Conservation (phyloP, 2,888 invertebrate species). For the Dynastes maya region DNA sequence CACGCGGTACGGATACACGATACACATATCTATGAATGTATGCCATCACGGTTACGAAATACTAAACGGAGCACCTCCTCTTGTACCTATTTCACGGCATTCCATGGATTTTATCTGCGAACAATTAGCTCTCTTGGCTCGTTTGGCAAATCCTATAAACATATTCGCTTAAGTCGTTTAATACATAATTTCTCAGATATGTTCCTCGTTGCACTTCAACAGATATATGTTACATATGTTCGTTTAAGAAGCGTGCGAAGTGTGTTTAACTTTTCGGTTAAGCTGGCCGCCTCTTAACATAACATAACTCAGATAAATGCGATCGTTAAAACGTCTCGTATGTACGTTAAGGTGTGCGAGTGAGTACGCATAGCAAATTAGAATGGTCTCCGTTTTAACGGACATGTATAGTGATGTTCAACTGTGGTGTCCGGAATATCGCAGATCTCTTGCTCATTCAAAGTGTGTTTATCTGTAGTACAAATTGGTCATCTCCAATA, state of each 20-base stretch:
- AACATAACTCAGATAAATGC: conserved; percentile 25
- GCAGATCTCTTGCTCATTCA: too few relatives aligned
- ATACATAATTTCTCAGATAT: conserved; percentile 11
- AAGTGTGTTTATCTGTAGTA: too few relatives aligned
- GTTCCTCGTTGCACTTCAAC: conserved; percentile 19
- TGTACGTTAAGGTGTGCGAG: background rate
- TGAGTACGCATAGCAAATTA: background rate
- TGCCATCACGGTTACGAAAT: conserved; percentile 3
- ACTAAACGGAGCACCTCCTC: background rate
- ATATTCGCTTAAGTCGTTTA: conserved; percentile 20
- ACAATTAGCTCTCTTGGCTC: conserved; percentile 1
- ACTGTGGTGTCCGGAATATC: too few relatives aligned
- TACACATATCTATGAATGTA: too few relatives aligned
- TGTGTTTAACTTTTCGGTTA: conserved; percentile 29
- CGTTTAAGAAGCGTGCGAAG: conserved; percentile 13
- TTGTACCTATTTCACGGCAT: background rate
- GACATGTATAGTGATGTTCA: too few relatives aligned
- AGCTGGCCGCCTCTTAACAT: conserved; percentile 25
- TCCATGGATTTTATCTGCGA: conserved; percentile 15
- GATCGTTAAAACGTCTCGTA: conserved; percentile 20
- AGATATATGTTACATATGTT: too few relatives aligned
- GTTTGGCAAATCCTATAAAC: conserved; percentile 28
- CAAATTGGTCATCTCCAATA: too few relatives aligned
- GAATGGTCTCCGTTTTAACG: background rate
- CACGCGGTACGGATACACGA: background rate